Evolutionary conservation across 2,113 vertebrate species (phyloP), one percentile per base, ranked within the genome.

Genomic region (Hymenochirus boettgeri): DNA sequence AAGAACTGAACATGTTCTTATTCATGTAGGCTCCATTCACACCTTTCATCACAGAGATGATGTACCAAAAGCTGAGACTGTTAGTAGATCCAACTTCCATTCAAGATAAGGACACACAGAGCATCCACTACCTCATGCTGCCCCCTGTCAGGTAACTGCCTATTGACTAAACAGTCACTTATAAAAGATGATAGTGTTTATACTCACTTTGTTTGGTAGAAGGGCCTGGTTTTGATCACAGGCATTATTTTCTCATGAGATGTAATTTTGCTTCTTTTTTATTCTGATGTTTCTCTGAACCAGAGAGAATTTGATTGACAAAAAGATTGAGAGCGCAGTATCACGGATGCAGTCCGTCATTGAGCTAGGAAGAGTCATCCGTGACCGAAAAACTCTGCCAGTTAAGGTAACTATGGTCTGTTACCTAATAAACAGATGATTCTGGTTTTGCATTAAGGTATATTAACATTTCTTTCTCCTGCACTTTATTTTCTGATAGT

Each of bases 71-170:
- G 73, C 85, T 99, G 72, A 85, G 86, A 75, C 83, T 87, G 11
- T 85, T 98, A 76, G 87, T 97, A 9, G 91, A 98, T 75, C 92
- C 92, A 0, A 65, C 77, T 12, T 92, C 91, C 0, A 65, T 94
- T 54, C 91, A 89, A 66, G 94, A 98, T 33, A 97, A 95, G 77
- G 93, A 95, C 61, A 70, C 76, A 5, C 72, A 87, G 59, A 98
- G 96, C 80, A 98, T 99, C 74, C 96, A 99, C 81, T 98, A 98
- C 85, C 92, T 99, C 79, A 94, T 98, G 95, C 80, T 99, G 70
- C 96, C 96, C 19, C 90, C 86, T 70, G 87, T 90, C 79, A 90
- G 92, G 94, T 97, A 72, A 72, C 3, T 11, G 7, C 8, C 6
- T 35, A 35, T 9, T 13, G 15, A 35, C 10, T 3, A 35, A 35